A percentile compares a stretch with the other conserved stretches of the same genome.
phyloP scores from a whole-genome alignment of 53 echinoderm and acorn worm species.

The Stichopus horrens region DNA sequence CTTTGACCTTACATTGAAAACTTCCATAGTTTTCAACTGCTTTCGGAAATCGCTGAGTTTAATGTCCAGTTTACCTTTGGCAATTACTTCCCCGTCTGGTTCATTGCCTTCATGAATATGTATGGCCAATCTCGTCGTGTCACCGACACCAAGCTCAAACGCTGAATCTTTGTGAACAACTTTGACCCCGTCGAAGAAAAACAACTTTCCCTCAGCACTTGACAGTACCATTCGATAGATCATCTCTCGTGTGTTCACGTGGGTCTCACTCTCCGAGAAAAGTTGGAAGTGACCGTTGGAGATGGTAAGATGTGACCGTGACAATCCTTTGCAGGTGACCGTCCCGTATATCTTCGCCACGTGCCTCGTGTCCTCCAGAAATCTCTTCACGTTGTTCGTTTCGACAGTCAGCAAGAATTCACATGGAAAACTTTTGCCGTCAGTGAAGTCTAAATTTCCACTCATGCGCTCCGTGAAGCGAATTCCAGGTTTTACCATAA shows the following conservation, averaged over 20 bases:
- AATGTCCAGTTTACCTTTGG: slow-evolving; percentile 55
- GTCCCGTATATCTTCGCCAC: slow-evolving; percentile 60
- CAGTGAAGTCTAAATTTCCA: slow-evolving; percentile 49
- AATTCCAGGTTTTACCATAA: slow-evolving; percentile 63
- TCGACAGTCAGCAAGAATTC: slow-evolving; percentile 64
- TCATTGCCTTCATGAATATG: slow-evolving; percentile 52
- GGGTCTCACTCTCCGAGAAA: slow-evolving; percentile 56
- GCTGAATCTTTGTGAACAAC: slow-evolving; percentile 69
- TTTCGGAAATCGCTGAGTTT: slow-evolving; percentile 59
- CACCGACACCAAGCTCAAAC: slow-evolving; percentile 61
- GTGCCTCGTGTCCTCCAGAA: slow-evolving; percentile 58
- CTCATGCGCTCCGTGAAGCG: slow-evolving; percentile 69
- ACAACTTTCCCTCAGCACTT: slow-evolving; percentile 51
- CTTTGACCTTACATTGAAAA: slow-evolving; percentile 41
- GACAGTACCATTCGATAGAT: slow-evolving; percentile 70
- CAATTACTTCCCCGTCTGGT: slow-evolving; percentile 41
- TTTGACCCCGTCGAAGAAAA: slow-evolving; percentile 60
- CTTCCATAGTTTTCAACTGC: slow-evolving; percentile 61
- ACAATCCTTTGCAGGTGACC: slow-evolving; percentile 59
- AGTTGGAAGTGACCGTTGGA: slow-evolving; percentile 65
- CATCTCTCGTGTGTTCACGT: slow-evolving; percentile 64
- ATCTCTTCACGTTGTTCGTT: slow-evolving; percentile 60
- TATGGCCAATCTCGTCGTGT: slow-evolving; percentile 63
- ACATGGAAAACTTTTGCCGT: slow-evolving; percentile 41
- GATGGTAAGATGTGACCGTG: slow-evolving; percentile 53